These are phyloP conservation scores for Bellardia pandia DNA, from an alignment of 2,888 invertebrate species.

Conservation along the genomic window DNA sequence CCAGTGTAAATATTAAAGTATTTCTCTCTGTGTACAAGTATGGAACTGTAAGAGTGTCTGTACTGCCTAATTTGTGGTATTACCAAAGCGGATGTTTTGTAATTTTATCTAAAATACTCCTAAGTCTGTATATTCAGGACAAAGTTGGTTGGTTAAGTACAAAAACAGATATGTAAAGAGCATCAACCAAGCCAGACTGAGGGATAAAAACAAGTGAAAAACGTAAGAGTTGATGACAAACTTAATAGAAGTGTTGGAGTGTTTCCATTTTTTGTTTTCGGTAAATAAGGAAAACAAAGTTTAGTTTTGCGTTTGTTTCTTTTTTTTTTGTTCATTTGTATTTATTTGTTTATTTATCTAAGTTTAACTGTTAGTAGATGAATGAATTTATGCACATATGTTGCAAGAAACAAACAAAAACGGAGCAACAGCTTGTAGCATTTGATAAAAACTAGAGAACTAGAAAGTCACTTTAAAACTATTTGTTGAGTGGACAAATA, in stretches of 20 bases:
- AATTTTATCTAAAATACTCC: conserved; percentile 63
- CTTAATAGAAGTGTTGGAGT: conserved; percentile 64
- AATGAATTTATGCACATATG: conserved; percentile 50
- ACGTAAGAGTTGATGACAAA: conserved; percentile 64
- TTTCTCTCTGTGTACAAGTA: neutral
- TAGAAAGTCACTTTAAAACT: neutral
- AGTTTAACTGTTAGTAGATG: conserved; percentile 44
- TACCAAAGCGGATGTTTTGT: conserved; percentile 65
- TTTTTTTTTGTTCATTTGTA: conserved; percentile 1
- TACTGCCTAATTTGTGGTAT: conserved; percentile 59
- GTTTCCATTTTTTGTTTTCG: conserved; percentile 22
- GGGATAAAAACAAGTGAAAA: conserved; percentile 19
- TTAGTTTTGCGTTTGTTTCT: conserved; percentile 21
- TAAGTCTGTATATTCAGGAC: conserved; percentile 36
- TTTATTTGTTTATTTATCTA: conserved; percentile 41
- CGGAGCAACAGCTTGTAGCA: conserved; percentile 65
- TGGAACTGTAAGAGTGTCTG: neutral
- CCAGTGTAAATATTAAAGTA: neutral
- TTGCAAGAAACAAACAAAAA: conserved; percentile 1
- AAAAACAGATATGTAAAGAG: conserved; percentile 4
- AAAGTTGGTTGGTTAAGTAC: conserved; percentile 18
- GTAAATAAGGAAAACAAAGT: conserved; percentile 46
- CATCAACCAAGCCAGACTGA: neutral
- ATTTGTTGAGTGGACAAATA: neutral
- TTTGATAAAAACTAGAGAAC: conserved; percentile 22